phyloP scores from a whole-genome alignment of 2,888 invertebrate genomes.

The Cryptosula pallasiana region DNA sequence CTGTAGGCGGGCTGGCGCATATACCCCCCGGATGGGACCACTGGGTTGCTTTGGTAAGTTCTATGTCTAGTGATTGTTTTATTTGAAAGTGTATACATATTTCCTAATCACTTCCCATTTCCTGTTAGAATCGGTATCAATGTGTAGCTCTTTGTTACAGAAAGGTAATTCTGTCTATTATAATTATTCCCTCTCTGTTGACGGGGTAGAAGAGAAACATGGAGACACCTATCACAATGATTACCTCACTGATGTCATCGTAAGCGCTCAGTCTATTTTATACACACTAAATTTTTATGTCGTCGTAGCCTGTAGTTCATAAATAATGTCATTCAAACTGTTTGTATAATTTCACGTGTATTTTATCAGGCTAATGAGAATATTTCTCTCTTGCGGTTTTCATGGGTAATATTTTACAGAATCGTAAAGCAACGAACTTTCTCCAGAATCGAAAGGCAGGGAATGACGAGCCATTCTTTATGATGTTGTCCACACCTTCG shows the following conservation, averaged over 20 bases:
- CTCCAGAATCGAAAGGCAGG: constrained; percentile 29
- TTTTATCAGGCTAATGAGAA: too few relatives aligned
- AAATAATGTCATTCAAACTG: too few relatives aligned
- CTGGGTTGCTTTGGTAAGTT: constrained; percentile 70
- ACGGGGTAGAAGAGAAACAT: constrained; percentile 64
- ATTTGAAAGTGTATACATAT: too few relatives aligned
- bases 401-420: constrained; percentile 40
- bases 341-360: too few relatives aligned
- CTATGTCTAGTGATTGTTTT: too few relatives aligned
- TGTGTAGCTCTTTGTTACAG: too few relatives aligned
- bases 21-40: constrained; percentile 80
- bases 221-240: constrained; percentile 58
- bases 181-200: constrained; percentile 77
- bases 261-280: constrained; percentile 59
- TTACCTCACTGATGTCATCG: constrained; percentile 81
- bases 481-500: constrained; percentile 80
- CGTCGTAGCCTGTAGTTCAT: too few relatives aligned
- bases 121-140: too few relatives aligned
- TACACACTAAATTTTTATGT: too few relatives aligned
- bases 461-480: constrained; percentile 64
- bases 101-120: too few relatives aligned
- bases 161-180: constrained; percentile 89
- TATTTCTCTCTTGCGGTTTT: too few relatives aligned
- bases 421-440: constrained; percentile 45
- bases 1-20: constrained; percentile 62